phyloP scores from a whole-genome alignment of 2,888 invertebrate genomes.

The Chironomus riparius region DNA sequence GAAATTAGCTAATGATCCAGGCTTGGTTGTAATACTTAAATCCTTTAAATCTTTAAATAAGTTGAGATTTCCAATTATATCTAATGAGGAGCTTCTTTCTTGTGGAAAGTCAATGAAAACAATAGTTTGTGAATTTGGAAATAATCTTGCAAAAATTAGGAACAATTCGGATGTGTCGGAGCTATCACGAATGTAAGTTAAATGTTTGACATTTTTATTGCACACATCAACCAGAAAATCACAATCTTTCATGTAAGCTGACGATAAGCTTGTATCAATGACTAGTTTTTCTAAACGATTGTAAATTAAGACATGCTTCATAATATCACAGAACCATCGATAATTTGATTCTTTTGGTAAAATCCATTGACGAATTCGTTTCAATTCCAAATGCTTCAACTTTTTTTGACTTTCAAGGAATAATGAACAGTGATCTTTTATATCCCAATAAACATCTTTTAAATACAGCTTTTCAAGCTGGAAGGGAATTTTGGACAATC shows the following conservation, averaged over 20 bases:
- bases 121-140: neutral
- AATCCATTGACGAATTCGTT: neutral
- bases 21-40: neutral
- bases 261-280: neutral
- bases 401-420: constrained; percentile 9
- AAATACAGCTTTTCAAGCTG: neutral
- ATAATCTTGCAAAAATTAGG: neutral
- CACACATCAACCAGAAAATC: neutral
- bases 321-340: neutral
- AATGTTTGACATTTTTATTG: neutral
- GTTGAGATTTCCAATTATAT: neutral
- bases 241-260: neutral
- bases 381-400: neutral
- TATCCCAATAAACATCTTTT: constrained; percentile 14
- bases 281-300: neutral
- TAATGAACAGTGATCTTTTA: neutral
- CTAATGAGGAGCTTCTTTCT: too few relatives aligned
- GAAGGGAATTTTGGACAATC: neutral
- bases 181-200: neutral
- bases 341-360: neutral
- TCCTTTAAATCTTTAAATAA: neutral
- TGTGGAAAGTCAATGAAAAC: too few relatives aligned
- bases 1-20: neutral
- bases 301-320: neutral
- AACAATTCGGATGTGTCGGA: constrained; percentile 6